Percentiles rank a stretch among this genome's conserved stretches.
Evolutionary conservation across 2,113 vertebrate species (phyloP).

Genomic region (Oryctolagus cuniculus): mOryCun1.1 NC_091445.1:56973501-56974000

Average conservation of each 20-base stretch:
- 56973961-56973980: background rate
- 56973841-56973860: background rate
- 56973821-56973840: background rate
- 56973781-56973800: background rate
- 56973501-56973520: background rate
- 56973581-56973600: background rate
- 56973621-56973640: conserved; percentile 11
- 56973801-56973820: background rate
- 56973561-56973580: background rate
- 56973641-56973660: background rate
- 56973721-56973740: no score
- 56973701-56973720: background rate
- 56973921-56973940: background rate
- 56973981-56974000: background rate
- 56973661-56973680: background rate
- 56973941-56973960: background rate
- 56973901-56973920: background rate
- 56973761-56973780: background rate
- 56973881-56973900: background rate
- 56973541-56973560: background rate
- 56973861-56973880: background rate
- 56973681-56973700: background rate
- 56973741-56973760: background rate
- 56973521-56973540: background rate
- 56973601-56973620: conserved; percentile 38